phyloP scores from a whole-genome alignment of 2,888 invertebrate species.

The Trissonchulus sp. region DNA sequence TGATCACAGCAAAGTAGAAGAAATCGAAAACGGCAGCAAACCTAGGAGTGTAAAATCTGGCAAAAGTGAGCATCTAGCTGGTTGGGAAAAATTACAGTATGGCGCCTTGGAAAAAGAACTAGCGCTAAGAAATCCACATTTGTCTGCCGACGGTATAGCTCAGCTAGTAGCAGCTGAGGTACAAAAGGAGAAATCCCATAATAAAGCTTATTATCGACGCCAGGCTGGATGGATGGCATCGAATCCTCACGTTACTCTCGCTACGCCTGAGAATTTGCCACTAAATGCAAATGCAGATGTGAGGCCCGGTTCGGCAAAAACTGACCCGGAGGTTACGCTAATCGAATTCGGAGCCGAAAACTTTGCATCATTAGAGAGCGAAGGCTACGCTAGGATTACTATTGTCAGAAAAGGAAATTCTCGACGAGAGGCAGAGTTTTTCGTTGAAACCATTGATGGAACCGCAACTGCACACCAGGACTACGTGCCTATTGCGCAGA shows the following conservation, averaged over 20 bases:
- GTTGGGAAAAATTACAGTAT: conserved; percentile 30
- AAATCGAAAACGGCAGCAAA: not conserved
- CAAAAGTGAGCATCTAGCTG: not conserved
- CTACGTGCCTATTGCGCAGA: conserved; percentile 58
- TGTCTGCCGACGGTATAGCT: conserved; percentile 42
- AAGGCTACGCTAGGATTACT: conserved; percentile 4
- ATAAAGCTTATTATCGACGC: conserved; percentile 61
- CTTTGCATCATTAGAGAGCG: conserved; percentile 10
- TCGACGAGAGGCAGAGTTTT: not conserved
- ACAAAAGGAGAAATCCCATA: conserved; percentile 58
- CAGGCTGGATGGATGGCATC: conserved; percentile 54
- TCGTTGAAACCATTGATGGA: conserved; percentile 61
- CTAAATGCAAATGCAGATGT: not conserved
- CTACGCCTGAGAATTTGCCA: not conserved
- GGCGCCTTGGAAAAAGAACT: conserved; percentile 38
- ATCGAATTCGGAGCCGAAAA: conserved; percentile 41
- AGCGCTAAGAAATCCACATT: conserved; percentile 39
- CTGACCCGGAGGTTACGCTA: not conserved
- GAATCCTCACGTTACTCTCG: not conserved
- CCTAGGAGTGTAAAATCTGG: too few species aligned
- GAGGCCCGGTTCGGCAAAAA: not conserved
- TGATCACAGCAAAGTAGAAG: conserved; percentile 27
- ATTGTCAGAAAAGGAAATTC: not conserved
- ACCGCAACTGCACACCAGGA: conserved; percentile 59
- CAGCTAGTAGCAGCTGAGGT: conserved; percentile 45